Evolutionary conservation across 2,797 vertebrate species (phyloP).

Genomic region (Margarornis squamiger): DNA sequence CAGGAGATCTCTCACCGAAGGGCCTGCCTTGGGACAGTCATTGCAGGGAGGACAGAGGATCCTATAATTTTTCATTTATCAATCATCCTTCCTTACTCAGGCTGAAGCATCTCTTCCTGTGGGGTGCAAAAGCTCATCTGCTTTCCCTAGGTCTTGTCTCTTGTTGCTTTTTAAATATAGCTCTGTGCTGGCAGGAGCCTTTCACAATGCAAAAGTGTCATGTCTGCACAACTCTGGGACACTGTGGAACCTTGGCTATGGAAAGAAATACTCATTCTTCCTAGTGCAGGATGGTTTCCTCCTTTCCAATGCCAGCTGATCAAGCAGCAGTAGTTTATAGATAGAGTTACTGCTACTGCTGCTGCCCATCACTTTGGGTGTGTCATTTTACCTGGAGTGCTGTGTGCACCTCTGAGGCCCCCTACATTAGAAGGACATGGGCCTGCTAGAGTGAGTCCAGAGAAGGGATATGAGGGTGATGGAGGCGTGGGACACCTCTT

Average conservation of each 20-base stretch:
- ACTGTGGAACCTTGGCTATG: neutral
- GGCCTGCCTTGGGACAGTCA: neutral
- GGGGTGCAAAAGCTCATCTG: neutral
- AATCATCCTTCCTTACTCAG: neutral
- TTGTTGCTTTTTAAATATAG: neutral
- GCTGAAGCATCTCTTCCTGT: neutral
- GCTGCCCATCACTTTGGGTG: neutral
- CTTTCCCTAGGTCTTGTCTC: neutral
- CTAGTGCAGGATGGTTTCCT: neutral
- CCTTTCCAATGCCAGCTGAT: neutral
- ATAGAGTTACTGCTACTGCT: neutral
- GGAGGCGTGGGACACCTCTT: neutral
- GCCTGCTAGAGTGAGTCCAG: neutral
- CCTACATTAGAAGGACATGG: neutral
- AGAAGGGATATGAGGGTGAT: neutral
- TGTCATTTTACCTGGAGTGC: neutral
- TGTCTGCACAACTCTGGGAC: neutral
- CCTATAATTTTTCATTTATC: neutral
- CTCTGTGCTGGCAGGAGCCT: neutral
- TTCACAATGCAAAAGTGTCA: neutral
- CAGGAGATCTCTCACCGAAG: neutral
- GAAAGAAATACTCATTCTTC: neutral
- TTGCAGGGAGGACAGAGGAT: neutral
- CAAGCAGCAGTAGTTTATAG: neutral
- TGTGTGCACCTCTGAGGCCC: neutral